phyloP scores from a whole-genome alignment of 2,888 invertebrate genomes.

The Leptodirus hochenwartii region DNA sequence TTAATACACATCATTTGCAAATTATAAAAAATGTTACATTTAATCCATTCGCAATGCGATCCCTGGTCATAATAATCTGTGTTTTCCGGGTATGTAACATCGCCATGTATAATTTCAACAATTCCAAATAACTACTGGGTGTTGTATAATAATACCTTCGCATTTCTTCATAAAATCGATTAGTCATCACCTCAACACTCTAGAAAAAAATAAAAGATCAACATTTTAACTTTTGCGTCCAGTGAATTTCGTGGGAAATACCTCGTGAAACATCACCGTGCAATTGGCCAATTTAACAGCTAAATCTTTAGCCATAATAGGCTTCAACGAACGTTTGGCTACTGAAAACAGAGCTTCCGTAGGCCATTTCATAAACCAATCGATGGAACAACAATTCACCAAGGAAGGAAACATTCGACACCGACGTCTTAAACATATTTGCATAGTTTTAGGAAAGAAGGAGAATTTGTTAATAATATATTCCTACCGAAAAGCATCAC shows the following conservation, averaged over 20 bases:
- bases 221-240: slow-evolving; percentile 4
- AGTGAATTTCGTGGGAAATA: slow-evolving; percentile 17
- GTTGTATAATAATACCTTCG: slow-evolving; percentile 78
- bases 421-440: slow-evolving; percentile 39
- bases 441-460: slow-evolving; percentile 14
- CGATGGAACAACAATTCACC: slow-evolving; percentile 86
- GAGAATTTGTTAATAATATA: slow-evolving; percentile 16
- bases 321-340: slow-evolving; percentile 50
- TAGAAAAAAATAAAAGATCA: slow-evolving; percentile 20
- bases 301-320: slow-evolving; percentile 33
- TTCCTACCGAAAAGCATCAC: slow-evolving; percentile 58
- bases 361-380: slow-evolving; percentile 91
- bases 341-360: slow-evolving; percentile 71
- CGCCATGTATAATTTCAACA: slow-evolving; percentile 58
- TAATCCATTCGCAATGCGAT: slow-evolving; percentile 57
- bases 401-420: slow-evolving; percentile 90
- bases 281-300: slow-evolving; percentile 38
- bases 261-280: slow-evolving; percentile 55
- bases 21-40: slow-evolving; percentile 23
- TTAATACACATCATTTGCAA: slow-evolving; percentile 6
- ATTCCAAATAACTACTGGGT: slow-evolving; percentile 76
- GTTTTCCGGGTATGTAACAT: slow-evolving; percentile 52
- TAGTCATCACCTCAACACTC: slow-evolving; percentile 66
- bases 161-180: slow-evolving; percentile 62
- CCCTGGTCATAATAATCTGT: slow-evolving; percentile 43